Evolutionary conservation across 2,888 invertebrate genomes (phyloP).

Genomic region (Blera fallax): DNA sequence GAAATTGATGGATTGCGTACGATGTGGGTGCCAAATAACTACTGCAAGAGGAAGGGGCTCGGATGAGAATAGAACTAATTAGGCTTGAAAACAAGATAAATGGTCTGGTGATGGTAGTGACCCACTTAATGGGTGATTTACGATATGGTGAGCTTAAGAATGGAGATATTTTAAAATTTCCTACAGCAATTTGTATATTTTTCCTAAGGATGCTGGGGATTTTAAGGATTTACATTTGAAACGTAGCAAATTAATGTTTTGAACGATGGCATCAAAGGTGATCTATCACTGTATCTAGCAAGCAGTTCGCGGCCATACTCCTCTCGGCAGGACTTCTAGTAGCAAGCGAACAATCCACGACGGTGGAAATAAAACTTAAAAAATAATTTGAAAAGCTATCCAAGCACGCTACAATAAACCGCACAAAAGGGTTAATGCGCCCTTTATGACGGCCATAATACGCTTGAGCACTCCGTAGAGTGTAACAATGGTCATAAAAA

Average conservation of each 20-base stretch:
- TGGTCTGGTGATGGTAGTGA: conserved; percentile 5
- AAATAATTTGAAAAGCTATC: background rate
- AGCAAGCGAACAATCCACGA: background rate
- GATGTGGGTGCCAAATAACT: background rate
- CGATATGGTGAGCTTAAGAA: background rate
- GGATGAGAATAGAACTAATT: background rate
- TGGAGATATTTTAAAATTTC: background rate
- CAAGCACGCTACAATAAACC: conserved; percentile 25
- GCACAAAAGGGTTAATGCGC: conserved; percentile 31
- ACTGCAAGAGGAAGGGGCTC: background rate
- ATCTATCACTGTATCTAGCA: no score
- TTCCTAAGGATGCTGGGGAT: background rate
- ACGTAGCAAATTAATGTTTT: background rate
- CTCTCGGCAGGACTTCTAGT: background rate
- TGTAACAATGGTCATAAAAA: conserved; percentile 18
- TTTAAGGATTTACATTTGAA: background rate
- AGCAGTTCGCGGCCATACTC: no score
- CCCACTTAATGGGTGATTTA: conserved; percentile 22
- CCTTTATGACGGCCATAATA: conserved; percentile 36
- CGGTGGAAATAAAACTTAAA: background rate
- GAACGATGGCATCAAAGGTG: no score
- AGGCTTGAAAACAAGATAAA: conserved; percentile 14
- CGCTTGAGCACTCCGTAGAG: background rate
- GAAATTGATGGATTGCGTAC: conserved; percentile 43
- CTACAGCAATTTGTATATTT: background rate